Evolutionary conservation across 64 coral and sea anemone genomes (phyloP).

Genomic region (Dendrophyllia cribrosa): DNA sequence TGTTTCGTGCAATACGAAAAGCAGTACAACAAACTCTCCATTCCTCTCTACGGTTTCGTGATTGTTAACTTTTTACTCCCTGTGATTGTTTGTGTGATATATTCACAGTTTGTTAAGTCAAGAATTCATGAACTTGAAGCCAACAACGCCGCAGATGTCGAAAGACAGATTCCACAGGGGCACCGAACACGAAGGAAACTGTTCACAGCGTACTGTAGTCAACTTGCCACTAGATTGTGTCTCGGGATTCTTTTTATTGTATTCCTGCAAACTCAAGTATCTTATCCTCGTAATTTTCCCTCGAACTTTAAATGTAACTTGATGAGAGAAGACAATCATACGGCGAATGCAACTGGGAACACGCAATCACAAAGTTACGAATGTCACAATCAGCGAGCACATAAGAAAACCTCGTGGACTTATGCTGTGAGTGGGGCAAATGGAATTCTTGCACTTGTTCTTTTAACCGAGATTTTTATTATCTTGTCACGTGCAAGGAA

Average conservation of each 20-base stretch:
- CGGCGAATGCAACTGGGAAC: neutral
- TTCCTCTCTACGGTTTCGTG: neutral
- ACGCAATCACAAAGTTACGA: neutral
- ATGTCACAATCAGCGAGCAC: neutral
- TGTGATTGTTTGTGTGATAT: neutral
- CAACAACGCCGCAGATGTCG: neutral
- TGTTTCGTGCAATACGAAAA: neutral
- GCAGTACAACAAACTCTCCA: neutral
- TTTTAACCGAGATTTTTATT: neutral
- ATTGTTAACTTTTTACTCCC: neutral
- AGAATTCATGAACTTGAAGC: neutral
- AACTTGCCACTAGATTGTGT: neutral
- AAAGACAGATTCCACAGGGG: too few species aligned
- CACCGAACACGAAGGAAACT: too few species aligned
- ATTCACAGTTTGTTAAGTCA: neutral
- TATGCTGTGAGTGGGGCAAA: neutral
- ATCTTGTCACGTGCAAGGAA: neutral
- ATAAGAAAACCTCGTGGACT: neutral
- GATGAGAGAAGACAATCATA: neutral
- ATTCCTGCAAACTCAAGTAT: neutral
- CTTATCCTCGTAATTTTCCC: neutral
- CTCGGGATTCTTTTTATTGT: neutral
- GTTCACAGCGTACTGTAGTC: neutral
- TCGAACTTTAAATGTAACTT: neutral
- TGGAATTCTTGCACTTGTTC: neutral